Evolutionary conservation across 2,888 invertebrate species (phyloP).

Genomic region (Nemotelus nigrinus): DNA sequence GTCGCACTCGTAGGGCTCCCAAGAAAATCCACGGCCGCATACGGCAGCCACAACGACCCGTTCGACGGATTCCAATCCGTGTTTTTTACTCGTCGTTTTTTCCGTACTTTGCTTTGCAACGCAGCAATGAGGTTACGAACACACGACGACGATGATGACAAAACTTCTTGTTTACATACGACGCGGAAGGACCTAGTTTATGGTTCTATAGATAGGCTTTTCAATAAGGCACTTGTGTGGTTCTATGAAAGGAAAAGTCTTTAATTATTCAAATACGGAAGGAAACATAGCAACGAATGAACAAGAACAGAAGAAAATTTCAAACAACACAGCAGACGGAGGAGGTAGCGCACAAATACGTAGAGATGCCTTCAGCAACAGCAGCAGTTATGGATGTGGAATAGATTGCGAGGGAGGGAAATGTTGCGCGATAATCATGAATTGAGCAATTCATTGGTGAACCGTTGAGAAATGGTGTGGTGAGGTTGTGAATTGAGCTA

Average conservation of each 20-base stretch:
- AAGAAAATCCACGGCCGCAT: background rate
- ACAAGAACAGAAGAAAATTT: slow-evolving; percentile 21
- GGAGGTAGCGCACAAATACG: slow-evolving; percentile 7
- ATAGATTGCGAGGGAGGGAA: slow-evolving; percentile 1
- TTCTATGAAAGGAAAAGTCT: slow-evolving; percentile 41
- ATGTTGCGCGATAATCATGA: background rate
- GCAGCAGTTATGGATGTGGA: background rate
- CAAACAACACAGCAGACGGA: slow-evolving; percentile 27
- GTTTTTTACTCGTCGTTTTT: slow-evolving; percentile 5
- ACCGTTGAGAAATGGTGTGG: background rate
- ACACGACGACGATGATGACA: slow-evolving; percentile 5
- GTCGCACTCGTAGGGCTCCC: background rate
- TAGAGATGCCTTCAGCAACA: background rate
- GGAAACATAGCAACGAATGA: background rate
- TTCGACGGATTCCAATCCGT: slow-evolving; percentile 15
- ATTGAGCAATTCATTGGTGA: slow-evolving; percentile 15
- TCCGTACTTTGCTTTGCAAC: slow-evolving; percentile 9
- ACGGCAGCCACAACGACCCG: background rate
- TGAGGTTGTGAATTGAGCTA: slow-evolving; percentile 2
- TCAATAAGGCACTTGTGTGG: slow-evolving; percentile 27
- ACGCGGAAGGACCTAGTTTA: slow-evolving; percentile 41
- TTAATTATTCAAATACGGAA: slow-evolving; percentile 43
- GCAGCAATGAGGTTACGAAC: slow-evolving; percentile 32
- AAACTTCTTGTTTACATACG: slow-evolving; percentile 15
- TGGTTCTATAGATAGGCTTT: background rate